Conservation (phyloP, 1,140 invertebrate species). For the Leptonema lineaticorne region DNA sequence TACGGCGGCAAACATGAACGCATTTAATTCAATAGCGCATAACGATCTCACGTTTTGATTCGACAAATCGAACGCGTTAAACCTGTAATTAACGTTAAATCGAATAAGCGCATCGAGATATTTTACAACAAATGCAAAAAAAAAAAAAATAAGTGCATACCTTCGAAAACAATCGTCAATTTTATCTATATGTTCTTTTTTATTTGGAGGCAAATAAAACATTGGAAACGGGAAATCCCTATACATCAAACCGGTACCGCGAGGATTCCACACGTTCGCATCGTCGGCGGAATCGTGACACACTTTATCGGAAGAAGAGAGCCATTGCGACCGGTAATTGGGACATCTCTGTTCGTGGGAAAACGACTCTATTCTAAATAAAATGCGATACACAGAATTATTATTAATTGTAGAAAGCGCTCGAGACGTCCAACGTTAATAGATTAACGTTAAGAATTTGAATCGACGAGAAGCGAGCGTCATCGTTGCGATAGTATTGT, state of each 20-base stretch:
- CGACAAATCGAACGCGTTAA: conserved; percentile 59
- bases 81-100: conserved; percentile 48
- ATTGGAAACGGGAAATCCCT: conserved; percentile 83
- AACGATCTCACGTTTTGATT: conserved; percentile 69
- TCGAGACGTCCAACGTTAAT: too few species aligned
- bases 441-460: too few species aligned
- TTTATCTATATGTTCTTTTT: conserved; percentile 57
- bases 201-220: conserved; percentile 67
- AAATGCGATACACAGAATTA: conserved; percentile 5
- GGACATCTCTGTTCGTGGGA: conserved; percentile 83
- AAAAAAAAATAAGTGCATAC: not conserved
- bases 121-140: not conserved
- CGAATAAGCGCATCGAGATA: not conserved
- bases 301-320: conserved; percentile 49
- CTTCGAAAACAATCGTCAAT: conserved; percentile 59
- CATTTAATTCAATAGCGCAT: conserved; percentile 81
- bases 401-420: not conserved
- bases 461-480: too few species aligned
- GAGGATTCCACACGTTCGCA: conserved; percentile 72
- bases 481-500: too few species aligned
- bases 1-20: conserved; percentile 86
- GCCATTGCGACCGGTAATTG: conserved; percentile 68
- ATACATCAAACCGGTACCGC: conserved; percentile 71
- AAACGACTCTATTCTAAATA: conserved; percentile 47
- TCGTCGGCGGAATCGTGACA: conserved; percentile 44